Evolutionary conservation across 2,888 invertebrate genomes (phyloP), one percentile per base, ranked within the genome.

Genomic region (Baccha elongata): DNA sequence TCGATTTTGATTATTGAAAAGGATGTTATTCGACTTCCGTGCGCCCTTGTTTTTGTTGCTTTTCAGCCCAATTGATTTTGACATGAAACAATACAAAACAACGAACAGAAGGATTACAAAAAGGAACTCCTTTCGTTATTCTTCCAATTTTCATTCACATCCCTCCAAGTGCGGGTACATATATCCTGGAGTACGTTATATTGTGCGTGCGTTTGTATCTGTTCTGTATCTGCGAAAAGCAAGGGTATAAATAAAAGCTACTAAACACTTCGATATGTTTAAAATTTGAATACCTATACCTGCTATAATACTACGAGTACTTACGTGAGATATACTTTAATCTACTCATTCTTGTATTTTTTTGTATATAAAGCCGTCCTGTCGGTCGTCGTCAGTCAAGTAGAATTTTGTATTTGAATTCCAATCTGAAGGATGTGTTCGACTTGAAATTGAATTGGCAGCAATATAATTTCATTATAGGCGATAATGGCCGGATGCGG

Each of bases 201-300:
- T 1, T 4, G 37, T 44, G 44, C 10, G 8, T 19, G 19, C 8
- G 10, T 44, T 7, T 10, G 19, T 44, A 2, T n/a, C 10, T 29
- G 46, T 35, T 8, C 29, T 32, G n/a, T 32, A 32, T 32, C 29
- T 32, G 29, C 29, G 69, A 37, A 69, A 76, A 62, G n/a, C 13
- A 13, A 4, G 13, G 44, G 62, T 76, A 76, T 69, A 62, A 64
- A 76, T 69, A 48, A 55, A 76, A 62, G 75, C 75, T 76, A 76
- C 69, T 76, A 69, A 76, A 76, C 75, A 76, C 75, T 76, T 55
- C 62, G 75, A 69, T 62, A 62, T 69, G 48, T 76, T 76, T 69
- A 42, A 75, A 62, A 76, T 76, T 76, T 76, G 62, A 76, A 68
- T 75, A 75, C 67, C 13, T 40, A 40, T 8, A n/a, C n/a, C n/a